A percentile compares a stretch with the other conserved stretches of the same genome.
These are phyloP conservation scores for Kryptolebias marmoratus DNA, from an alignment of 2,113 vertebrate genomes.

Conservation along the genomic window DNA sequence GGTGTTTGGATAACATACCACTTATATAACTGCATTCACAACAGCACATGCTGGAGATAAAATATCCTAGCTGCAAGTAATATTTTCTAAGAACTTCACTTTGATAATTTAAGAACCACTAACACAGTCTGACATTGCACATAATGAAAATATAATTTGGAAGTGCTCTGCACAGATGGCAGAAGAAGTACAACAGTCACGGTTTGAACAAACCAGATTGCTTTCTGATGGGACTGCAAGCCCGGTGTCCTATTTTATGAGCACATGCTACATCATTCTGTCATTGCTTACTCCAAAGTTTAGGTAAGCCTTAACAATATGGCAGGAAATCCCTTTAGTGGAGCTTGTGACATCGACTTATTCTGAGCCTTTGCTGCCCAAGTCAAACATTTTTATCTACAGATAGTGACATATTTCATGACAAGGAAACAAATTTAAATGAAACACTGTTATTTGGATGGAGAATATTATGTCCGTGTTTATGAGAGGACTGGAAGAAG, in stretches of 20 bases:
- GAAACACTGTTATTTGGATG: not conserved
- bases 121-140: slow-evolving; percentile 42
- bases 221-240: slow-evolving; percentile 57
- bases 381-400: slow-evolving; percentile 13
- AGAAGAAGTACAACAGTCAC: slow-evolving; percentile 51
- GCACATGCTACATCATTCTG: slow-evolving; percentile 60
- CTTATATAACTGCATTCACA: not conserved
- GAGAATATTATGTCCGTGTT: slow-evolving; percentile 3
- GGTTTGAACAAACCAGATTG: slow-evolving; percentile 61
- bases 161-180: slow-evolving; percentile 64
- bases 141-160: slow-evolving; percentile 49
- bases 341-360: slow-evolving; percentile 37
- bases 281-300: slow-evolving; percentile 47
- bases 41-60: slow-evolving; percentile 4
- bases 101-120: slow-evolving; percentile 23
- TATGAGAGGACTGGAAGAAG: slow-evolving; percentile 4
- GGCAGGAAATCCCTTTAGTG: slow-evolving; percentile 58
- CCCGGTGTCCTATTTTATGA: slow-evolving; percentile 61
- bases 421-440: slow-evolving; percentile 2
- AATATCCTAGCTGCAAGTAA: slow-evolving; percentile 6
- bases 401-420: slow-evolving; percentile 17
- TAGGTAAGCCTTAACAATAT: slow-evolving; percentile 60
- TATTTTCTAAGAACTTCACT: slow-evolving; percentile 11
- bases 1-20: not conserved
- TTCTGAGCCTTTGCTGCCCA: slow-evolving; percentile 6